Evolutionary conservation across 1,140 invertebrate genomes (phyloP).

Genomic region (Atta colombica): DNA sequence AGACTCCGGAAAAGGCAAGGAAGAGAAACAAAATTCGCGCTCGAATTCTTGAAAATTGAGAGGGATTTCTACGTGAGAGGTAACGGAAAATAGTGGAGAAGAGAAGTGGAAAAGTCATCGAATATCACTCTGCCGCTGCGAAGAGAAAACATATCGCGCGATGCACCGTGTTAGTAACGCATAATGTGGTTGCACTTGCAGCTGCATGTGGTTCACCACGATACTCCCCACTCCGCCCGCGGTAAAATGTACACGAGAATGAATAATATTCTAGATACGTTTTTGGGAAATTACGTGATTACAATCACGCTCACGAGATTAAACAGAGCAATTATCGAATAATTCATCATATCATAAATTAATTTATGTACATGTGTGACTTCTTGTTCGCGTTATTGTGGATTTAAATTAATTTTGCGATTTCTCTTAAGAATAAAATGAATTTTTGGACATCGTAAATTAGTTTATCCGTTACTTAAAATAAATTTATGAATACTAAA

Average conservation of each 20-base stretch:
- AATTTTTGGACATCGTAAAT: background rate
- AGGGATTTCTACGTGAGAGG: constrained; percentile 25
- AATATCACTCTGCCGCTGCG: constrained; percentile 1
- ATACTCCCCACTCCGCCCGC: background rate
- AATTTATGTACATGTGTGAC: background rate
- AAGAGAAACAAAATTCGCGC: constrained; percentile 6
- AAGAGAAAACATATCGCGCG: background rate
- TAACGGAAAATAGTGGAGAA: background rate
- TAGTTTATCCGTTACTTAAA: background rate
- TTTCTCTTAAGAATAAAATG: background rate
- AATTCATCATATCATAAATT: constrained; percentile 1
- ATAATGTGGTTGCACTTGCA: constrained; percentile 19
- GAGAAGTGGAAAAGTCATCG: background rate
- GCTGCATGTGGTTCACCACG: constrained; percentile 12
- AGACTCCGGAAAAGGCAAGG: background rate
- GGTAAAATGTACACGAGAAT: background rate
- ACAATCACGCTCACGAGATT: background rate
- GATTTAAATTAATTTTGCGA: background rate
- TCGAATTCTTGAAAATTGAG: constrained; percentile 4
- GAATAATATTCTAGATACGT: background rate
- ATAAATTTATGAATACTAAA: background rate
- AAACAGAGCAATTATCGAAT: constrained; percentile 24
- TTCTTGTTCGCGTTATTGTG: background rate
- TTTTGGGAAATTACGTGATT: constrained; percentile 11
- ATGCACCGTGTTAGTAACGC: background rate